Evolutionary conservation across 2,113 vertebrate species (phyloP).

Genomic region (Ellobius talpinus): DNA sequence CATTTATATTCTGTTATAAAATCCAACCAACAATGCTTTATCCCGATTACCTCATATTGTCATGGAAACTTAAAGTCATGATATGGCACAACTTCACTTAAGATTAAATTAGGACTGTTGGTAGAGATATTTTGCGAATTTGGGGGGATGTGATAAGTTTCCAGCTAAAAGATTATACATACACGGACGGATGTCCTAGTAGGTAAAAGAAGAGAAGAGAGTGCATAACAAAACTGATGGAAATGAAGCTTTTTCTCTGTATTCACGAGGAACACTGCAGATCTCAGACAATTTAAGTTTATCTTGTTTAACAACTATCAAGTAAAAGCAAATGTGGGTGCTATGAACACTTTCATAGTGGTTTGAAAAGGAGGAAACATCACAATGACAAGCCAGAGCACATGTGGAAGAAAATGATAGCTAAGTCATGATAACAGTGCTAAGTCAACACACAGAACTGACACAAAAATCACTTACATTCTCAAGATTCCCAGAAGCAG

Average conservation of each 20-base stretch:
- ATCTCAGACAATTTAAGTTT: not conserved
- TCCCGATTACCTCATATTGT: not conserved
- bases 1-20: constrained; percentile 45
- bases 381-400: not conserved
- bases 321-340: not conserved
- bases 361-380: not conserved
- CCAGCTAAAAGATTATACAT: not conserved
- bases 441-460: not conserved
- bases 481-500: not conserved
- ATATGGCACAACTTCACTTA: not conserved
- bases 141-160: not conserved
- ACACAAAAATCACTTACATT: not conserved
- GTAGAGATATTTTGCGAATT: not conserved
- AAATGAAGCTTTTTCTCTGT: not conserved
- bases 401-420: not conserved
- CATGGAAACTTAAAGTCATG: constrained; percentile 20
- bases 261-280: not conserved
- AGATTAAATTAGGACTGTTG: not conserved
- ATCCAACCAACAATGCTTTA: not conserved
- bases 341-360: not conserved
- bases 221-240: not conserved
- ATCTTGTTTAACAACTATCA: not conserved
- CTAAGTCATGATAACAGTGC: not conserved
- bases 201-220: not conserved
- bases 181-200: not conserved